Conservation (phyloP, 2,888 invertebrate species). For the Allygus modestus region DNA sequence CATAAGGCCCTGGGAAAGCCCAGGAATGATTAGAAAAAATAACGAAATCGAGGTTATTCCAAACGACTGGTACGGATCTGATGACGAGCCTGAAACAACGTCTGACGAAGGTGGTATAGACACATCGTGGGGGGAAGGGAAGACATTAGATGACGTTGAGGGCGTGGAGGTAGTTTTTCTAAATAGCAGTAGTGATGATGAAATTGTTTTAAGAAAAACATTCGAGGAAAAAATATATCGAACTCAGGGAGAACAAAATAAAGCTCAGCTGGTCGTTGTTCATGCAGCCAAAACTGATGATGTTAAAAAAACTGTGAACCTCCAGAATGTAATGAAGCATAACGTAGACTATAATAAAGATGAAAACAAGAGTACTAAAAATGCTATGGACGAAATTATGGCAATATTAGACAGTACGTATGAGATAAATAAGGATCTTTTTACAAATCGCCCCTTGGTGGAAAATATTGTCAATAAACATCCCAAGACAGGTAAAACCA, state of each 20-base stretch:
- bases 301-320: slow-evolving; percentile 1
- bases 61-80: slow-evolving; percentile 67
- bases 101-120: slow-evolving; percentile 69
- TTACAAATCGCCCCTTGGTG: not conserved
- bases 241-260: not conserved
- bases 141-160: slow-evolving; percentile 67
- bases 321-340: not conserved
- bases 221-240: slow-evolving; percentile 28
- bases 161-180: slow-evolving; percentile 84
- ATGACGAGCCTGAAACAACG: slow-evolving; percentile 51
- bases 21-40: slow-evolving; percentile 65
- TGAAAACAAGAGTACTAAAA: not conserved
- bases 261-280: slow-evolving; percentile 61
- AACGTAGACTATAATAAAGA: not conserved
- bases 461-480: not conserved
- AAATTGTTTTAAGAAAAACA: slow-evolving; percentile 44
- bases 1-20: slow-evolving; percentile 66
- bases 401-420: slow-evolving; percentile 56
- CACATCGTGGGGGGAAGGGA: slow-evolving; percentile 68
- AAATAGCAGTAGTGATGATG: slow-evolving; percentile 73
- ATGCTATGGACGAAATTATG: slow-evolving; percentile 55
- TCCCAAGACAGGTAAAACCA: not conserved
- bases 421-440: slow-evolving; percentile 58
- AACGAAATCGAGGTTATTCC: slow-evolving; percentile 66
- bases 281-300: slow-evolving; percentile 44